Conservation (phyloP, 2,797 vertebrate species). For the Gymnodraco acuticeps region DNA sequence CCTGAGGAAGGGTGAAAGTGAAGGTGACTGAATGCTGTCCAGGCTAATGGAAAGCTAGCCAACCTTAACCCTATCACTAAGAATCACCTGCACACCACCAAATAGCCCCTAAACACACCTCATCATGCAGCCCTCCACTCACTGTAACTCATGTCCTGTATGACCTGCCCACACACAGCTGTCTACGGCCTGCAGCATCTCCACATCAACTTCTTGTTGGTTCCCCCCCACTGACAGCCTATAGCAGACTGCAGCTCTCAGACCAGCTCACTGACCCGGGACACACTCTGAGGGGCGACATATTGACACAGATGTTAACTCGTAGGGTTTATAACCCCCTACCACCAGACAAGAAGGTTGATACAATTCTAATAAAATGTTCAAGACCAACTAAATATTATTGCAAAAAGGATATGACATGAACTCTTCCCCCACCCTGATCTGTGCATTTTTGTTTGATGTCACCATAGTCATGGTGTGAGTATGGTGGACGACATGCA, state of each 20-base stretch:
- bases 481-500: no score
- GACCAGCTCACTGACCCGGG: not conserved
- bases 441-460: not conserved
- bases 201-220: conserved; percentile 27
- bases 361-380: not conserved
- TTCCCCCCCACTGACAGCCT: conserved; percentile 12
- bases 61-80: conserved; percentile 71
- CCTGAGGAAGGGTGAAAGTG: conserved; percentile 78
- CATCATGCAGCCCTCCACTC: conserved; percentile 33
- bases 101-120: conserved; percentile 53
- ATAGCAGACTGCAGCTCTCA: conserved; percentile 9
- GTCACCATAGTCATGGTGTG: no score
- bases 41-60: conserved; percentile 75
- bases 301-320: conserved; percentile 4
- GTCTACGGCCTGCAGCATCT: conserved; percentile 22
- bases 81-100: conserved; percentile 64
- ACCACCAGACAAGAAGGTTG: not conserved
- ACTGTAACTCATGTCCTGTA: conserved; percentile 32
- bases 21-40: conserved; percentile 79
- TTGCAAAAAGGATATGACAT: not conserved
- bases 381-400: not conserved
- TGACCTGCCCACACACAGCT: conserved; percentile 22
- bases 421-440: not conserved
- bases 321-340: not conserved
- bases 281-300: not conserved